Conservation (phyloP, 2,888 invertebrate genomes). For the Ashinkailepas kermadecensis region DNA sequence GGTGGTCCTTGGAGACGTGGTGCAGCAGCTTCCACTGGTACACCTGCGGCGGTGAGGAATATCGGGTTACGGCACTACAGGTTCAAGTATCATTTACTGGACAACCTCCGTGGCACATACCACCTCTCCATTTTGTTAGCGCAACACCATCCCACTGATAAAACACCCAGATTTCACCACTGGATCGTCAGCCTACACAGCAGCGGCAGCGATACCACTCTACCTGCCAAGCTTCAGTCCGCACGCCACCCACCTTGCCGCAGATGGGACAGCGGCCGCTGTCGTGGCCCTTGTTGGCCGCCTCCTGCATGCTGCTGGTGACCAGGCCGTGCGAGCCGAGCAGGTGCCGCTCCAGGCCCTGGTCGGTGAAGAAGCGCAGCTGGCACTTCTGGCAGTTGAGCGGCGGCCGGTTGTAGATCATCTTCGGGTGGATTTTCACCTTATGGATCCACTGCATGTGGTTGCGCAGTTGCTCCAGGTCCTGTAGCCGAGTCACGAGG, state of each 20-base stretch:
- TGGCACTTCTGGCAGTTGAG: conserved; percentile 94
- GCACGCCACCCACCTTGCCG: conserved; percentile 62
- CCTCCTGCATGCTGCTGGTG: conserved; percentile 91
- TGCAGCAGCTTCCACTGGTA: conserved; percentile 88
- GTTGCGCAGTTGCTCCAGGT: conserved; percentile 83
- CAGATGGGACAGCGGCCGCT: conserved; percentile 91
- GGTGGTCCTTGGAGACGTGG: conserved; percentile 86
- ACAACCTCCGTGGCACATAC: too few relatives aligned
- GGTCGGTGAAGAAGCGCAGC: conserved; percentile 82
- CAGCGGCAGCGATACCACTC: too few relatives aligned
- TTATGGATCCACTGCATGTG: conserved; percentile 98
- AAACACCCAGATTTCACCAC: too few relatives aligned
- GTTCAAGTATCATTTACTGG: too few relatives aligned
- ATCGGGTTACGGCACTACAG: too few relatives aligned
- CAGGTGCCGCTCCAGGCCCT: conserved; percentile 90
- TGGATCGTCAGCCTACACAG: too few relatives aligned
- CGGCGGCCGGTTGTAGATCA: conserved; percentile 90
- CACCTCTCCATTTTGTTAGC: too few relatives aligned
- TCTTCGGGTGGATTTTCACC: conserved; percentile 91
- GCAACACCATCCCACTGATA: too few relatives aligned
- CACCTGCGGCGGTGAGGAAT: conserved; percentile 51
- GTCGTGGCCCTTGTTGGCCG: conserved; percentile 89
- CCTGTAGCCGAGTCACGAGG: conserved; percentile 43
- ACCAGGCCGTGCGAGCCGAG: conserved; percentile 89
- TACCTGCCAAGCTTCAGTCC: too few relatives aligned